Conservation (phyloP, 2,797 vertebrate species). For the Trematocara caparti region DNA sequence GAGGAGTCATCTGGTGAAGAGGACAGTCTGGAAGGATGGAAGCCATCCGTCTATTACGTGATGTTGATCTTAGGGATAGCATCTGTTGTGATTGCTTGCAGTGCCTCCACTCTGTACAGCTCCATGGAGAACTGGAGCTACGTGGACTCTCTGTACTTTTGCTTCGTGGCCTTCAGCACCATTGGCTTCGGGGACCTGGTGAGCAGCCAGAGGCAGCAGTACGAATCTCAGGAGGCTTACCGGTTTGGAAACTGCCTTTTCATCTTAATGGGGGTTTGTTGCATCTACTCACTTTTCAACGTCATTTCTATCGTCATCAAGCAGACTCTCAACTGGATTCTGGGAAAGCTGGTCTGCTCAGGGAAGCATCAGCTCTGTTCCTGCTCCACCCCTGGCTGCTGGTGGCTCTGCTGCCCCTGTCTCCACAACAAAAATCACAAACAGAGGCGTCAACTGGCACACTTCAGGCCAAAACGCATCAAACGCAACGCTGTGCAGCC, state of each 20-base stretch:
- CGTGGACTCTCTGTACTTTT: slow-evolving; percentile 82
- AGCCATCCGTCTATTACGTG: slow-evolving; percentile 81
- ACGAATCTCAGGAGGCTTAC: slow-evolving; percentile 76
- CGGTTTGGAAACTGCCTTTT: slow-evolving; percentile 79
- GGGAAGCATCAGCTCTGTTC: slow-evolving; percentile 51
- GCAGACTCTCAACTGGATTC: slow-evolving; percentile 83
- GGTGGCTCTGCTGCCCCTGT: slow-evolving; percentile 66
- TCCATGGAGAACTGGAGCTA: slow-evolving; percentile 83
- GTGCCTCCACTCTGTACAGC: slow-evolving; percentile 78
- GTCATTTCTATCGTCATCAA: slow-evolving; percentile 84
- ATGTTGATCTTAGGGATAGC: slow-evolving; percentile 81
- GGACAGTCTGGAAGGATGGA: slow-evolving; percentile 81
- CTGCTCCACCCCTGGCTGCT: slow-evolving; percentile 43
- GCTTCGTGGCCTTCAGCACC: slow-evolving; percentile 84
- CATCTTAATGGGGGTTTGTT: slow-evolving; percentile 82
- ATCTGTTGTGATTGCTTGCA: slow-evolving; percentile 77
- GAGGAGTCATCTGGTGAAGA: slow-evolving; percentile 58
- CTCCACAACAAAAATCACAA: slow-evolving; percentile 42
- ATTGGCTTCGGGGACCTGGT: slow-evolving; percentile 83
- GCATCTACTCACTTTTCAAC: slow-evolving; percentile 83
- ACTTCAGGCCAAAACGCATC: slow-evolving; percentile 53
- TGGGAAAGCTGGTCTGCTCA: slow-evolving; percentile 69
- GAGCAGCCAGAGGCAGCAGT: slow-evolving; percentile 76
- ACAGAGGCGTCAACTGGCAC: slow-evolving; percentile 36
- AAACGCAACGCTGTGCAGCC: slow-evolving; percentile 77